A percentile compares a stretch with the other conserved stretches of the same genome.
Conservation (phyloP, 2,113 vertebrate species). For the Crotophaga sulcirostris region DNA sequence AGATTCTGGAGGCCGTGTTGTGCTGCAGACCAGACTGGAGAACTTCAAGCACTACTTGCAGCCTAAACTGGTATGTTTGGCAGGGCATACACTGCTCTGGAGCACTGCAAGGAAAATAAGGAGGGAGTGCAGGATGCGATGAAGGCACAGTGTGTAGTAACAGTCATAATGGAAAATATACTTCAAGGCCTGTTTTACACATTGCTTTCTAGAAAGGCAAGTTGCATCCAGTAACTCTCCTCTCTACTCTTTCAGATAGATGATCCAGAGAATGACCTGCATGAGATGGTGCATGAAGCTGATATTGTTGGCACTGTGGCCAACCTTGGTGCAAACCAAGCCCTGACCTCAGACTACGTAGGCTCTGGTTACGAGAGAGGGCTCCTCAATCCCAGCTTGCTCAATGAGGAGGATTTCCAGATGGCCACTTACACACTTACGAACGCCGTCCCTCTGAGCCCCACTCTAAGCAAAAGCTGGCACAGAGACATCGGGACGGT, state of each 20-base stretch:
- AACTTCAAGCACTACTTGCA: not conserved
- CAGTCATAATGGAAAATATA: not conserved
- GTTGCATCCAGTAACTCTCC: not conserved
- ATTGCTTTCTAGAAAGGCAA: not conserved
- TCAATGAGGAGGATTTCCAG: slow-evolving; percentile 57
- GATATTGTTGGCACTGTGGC: slow-evolving; percentile 18
- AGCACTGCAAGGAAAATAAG: not conserved
- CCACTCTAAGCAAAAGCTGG: slow-evolving; percentile 70
- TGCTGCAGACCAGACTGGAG: not conserved
- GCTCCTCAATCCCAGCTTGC: slow-evolving; percentile 70
- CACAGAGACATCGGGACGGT: slow-evolving; percentile 62
- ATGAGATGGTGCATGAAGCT: slow-evolving; percentile 55
- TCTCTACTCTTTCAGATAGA: slow-evolving; percentile 75
- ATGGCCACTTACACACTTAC: slow-evolving; percentile 68
- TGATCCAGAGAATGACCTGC: slow-evolving; percentile 65
- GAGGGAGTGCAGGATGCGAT: not conserved
- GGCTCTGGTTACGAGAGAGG: slow-evolving; percentile 69
- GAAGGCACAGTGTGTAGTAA: not conserved
- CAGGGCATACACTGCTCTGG: not conserved
- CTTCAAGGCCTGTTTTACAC: not conserved
- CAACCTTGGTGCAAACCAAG: slow-evolving; percentile 74
- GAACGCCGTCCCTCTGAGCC: slow-evolving; percentile 65
- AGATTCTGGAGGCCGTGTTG: not conserved
- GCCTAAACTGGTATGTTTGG: not conserved
- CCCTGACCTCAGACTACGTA: slow-evolving; percentile 73